These are phyloP conservation scores for Nemurella pictetii DNA, from an alignment of 2,888 invertebrate species.

Conservation along the genomic window DNA sequence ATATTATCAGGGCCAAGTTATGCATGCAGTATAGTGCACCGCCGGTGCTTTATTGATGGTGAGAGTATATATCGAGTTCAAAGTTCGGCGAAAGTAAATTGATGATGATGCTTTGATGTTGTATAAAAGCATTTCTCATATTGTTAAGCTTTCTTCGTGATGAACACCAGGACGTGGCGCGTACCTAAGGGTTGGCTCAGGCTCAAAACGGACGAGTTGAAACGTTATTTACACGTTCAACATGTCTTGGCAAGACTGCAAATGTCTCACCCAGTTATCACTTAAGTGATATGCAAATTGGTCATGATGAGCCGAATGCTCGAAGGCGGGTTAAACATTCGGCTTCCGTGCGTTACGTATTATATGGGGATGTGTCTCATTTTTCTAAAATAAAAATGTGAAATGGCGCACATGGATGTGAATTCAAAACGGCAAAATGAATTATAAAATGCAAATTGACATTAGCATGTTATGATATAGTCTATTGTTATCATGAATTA, in stretches of 20 bases:
- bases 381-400: too few relatives aligned
- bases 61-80: constrained; percentile 9
- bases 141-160: background rate
- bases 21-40: too few relatives aligned
- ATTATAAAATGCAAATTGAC: background rate
- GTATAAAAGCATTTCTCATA: background rate
- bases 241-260: background rate
- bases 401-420: background rate
- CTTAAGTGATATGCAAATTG: background rate
- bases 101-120: background rate
- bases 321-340: too few relatives aligned
- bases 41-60: constrained; percentile 12
- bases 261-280: background rate
- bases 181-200: background rate
- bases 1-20: background rate
- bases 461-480: background rate
- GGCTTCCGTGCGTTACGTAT: background rate
- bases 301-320: background rate
- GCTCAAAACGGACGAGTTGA: background rate
- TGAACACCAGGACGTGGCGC: background rate
- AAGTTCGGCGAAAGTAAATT: background rate
- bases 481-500: background rate
- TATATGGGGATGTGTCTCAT: too few relatives aligned
- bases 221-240: background rate
- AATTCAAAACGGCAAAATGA: background rate